phyloP scores from a whole-genome alignment of 2,113 vertebrate species.

The Aldabrachelys gigantea region DNA sequence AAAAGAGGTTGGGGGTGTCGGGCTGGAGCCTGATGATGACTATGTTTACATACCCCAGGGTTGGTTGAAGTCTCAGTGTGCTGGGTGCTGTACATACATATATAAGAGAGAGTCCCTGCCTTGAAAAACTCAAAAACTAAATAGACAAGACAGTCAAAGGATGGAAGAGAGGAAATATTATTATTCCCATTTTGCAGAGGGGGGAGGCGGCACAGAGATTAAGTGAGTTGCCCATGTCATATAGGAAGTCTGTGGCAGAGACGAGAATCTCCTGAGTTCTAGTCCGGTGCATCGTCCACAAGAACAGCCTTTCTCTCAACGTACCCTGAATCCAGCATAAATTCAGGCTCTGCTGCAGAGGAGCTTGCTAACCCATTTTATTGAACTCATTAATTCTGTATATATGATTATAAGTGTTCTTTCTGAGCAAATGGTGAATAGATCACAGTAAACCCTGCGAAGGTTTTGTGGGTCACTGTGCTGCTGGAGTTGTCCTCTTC shows the following conservation, averaged over 20 bases:
- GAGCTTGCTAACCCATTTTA: neutral
- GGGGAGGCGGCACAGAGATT: neutral
- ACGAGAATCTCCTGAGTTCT: neutral
- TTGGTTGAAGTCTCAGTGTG: neutral
- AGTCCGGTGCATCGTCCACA: neutral
- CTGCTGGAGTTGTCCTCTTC: neutral
- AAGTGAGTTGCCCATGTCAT: neutral
- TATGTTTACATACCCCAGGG: fast-evolving
- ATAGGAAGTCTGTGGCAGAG: neutral
- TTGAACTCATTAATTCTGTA: neutral
- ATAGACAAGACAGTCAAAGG: neutral
- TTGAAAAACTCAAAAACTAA: neutral
- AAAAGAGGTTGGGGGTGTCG: neutral
- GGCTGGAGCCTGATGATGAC: fast-evolving
- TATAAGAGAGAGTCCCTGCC: neutral
- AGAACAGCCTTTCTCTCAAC: neutral
- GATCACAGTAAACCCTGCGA: neutral
- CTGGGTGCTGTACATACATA: neutral
- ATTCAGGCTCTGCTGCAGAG: neutral
- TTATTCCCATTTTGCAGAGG: neutral
- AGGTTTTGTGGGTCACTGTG: neutral
- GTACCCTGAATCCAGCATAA: neutral
- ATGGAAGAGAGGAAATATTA: neutral
- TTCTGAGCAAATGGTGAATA: neutral
- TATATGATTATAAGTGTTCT: neutral